Base-by-base conservation (phyloP, 30 jellyfish, hydroid and myxozoan species). In the Catostylus mosaicus region DNA sequence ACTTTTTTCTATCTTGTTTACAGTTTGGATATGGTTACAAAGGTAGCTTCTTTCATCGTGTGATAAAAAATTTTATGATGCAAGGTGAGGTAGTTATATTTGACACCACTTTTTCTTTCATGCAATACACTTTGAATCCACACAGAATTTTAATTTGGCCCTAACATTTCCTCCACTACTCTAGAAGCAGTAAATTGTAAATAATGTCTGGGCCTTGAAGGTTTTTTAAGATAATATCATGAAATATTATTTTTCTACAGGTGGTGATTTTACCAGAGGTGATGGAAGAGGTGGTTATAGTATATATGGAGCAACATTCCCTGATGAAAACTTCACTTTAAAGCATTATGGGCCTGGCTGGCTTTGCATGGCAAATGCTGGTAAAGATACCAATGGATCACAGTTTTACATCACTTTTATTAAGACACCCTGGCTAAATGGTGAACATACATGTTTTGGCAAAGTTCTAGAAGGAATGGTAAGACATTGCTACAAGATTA, bases 341-440 rank as follows among this genome's bases (percentile, higher is more conserved):
- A 73, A 81, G 34, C 93, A 77, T 56, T 84, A 91, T 73, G 98
- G 98, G 0, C 92, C 98, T 20, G 97, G 97, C 0, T 90, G 96
- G 98, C 77, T 84, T 32, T 91, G 98, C 70, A 91, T 91, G 98
- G 98, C 98, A 48, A 91, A 91, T 81, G 89, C 98, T 23, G 98
- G 98, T 6, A 81, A 80, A 63, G 98, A 91, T 75, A 85, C 98
- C 22, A 91, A 91, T 71, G 96, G 90, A 26, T 91, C 98, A 45
- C 98, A 91, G 89, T 91, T 91, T 67, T 91, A 84, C 77, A 86
- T 91, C 47, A 91, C 98, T 30, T 71, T 91, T 37, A 85, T 74
- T 6, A 67, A 51, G 52, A 91, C 98, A 35, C 77, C 91, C 7
- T 91, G 98, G 98, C 89, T 91, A 2, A 75, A 85, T 80, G 95